phyloP scores from a whole-genome alignment of 1,140 invertebrate species.

The Augochlora pura region DNA sequence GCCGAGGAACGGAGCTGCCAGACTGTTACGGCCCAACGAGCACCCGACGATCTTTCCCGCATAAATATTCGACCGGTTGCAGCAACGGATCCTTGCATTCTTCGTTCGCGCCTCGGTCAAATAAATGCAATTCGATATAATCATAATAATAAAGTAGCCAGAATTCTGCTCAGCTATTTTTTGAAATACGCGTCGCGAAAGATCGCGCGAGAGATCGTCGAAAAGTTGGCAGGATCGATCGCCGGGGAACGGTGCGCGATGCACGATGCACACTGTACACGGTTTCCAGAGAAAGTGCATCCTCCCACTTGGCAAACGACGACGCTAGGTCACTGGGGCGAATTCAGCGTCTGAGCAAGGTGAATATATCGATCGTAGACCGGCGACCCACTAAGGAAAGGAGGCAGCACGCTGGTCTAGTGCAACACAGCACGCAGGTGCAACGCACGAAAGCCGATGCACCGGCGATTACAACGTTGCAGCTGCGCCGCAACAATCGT shows the following conservation, averaged over 20 bases:
- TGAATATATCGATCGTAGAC: conserved; percentile 65
- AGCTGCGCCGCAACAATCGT: conserved; percentile 22
- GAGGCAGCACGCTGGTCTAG: conserved; percentile 23
- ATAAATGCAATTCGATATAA: no score
- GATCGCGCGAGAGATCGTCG: background rate
- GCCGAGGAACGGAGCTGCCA: background rate
- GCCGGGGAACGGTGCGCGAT: background rate
- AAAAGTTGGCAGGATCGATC: background rate
- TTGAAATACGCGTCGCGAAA: no score
- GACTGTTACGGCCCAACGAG: background rate
- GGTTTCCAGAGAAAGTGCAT: conserved; percentile 44
- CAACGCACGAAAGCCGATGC: conserved; percentile 40
- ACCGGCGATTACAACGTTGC: conserved; percentile 16
- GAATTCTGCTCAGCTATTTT: no score
- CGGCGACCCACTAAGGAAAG: conserved; percentile 56
- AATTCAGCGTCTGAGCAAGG: conserved; percentile 62
- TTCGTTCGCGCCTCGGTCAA: no score
- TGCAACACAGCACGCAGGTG: conserved; percentile 56
- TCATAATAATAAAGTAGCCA: no score
- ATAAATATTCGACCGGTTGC: no score
- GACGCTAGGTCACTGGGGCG: conserved; percentile 46
- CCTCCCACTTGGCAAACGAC: conserved; percentile 44
- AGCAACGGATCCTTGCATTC: no score
- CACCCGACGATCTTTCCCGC: no score
- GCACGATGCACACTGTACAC: background rate